Conservation (phyloP, 1,140 invertebrate genomes). For the Tetramorium simillimum region DNA sequence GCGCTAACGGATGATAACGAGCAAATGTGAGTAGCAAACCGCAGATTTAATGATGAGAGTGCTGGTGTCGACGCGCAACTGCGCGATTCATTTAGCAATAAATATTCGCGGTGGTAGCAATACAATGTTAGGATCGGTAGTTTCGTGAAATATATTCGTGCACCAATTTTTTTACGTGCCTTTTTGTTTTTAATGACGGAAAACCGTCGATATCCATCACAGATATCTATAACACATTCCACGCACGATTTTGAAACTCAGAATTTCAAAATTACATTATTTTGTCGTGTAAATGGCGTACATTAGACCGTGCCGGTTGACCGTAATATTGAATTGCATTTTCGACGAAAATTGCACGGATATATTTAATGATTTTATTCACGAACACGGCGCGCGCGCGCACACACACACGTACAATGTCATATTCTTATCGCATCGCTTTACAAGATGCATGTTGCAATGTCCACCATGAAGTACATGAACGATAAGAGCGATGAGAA, state of each 20-base stretch:
- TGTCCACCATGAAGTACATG: constrained; percentile 10
- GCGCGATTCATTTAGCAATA: constrained; percentile 38
- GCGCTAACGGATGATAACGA: constrained; percentile 45
- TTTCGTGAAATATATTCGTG: neutral
- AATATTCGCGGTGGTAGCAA: neutral
- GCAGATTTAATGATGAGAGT: constrained; percentile 55
- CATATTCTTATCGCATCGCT: neutral
- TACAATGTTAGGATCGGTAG: neutral
- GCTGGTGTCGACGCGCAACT: constrained; percentile 12
- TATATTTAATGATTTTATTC: constrained; percentile 34
- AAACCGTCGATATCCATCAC: neutral
- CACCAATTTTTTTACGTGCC: neutral
- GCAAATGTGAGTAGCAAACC: constrained; percentile 45
- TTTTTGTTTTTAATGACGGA: neutral
- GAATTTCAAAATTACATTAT: constrained; percentile 17
- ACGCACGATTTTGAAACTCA: neutral
- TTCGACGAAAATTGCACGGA: neutral
- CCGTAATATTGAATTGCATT: neutral
- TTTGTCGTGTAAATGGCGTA: neutral
- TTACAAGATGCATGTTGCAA: neutral
- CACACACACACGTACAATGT: no score
- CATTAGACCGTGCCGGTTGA: neutral
- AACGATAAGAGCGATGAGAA: neutral
- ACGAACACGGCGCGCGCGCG: neutral
- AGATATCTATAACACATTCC: neutral